Base-by-base conservation (phyloP, 2,888 invertebrate species). In the Piscicola geometra region DNA sequence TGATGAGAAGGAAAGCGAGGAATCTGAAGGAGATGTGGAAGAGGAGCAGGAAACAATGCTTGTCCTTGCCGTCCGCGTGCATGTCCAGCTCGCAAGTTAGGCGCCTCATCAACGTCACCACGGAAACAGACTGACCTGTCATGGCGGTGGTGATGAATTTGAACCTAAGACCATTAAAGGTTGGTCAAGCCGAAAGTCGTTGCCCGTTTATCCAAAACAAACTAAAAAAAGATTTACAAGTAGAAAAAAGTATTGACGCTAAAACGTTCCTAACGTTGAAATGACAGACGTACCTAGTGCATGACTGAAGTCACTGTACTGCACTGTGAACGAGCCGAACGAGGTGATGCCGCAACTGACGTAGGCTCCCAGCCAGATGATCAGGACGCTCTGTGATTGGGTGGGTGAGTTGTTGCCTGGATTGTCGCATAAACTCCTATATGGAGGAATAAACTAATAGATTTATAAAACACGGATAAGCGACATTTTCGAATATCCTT, bases 1-100 rank as follows among this genome's bases (percentile, higher is more conserved):
- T 79, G 41, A 84, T 79, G n/a, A 83, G 78, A 41, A 83, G 83
- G 30, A 80, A 77, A 0, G 78, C 82, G 75, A 83, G 81, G n/a
- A 83, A 79, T 25, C 80, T 76, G 77, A 81, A 81, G 64, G 80
- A 79, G 64, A 83, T 77, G 3, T 83, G 69, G 75, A 82, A 82
- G 3, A 84, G 56, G 21, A 56, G 21, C 9, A 56, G 25, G 3
- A 56, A n/a, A 25, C 5, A 18, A 5, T 3, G n/a, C 25, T 25
- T 25, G 3, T 56, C 12, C 60, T 56, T 56, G 21, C 3, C 60
- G 25, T 56, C 25, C 3, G 9, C n/a, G 60, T 56, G n/a, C 3
- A 3, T 56, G 21, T 56, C 60, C 25, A n/a, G 3, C 25, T 56
- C 60, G 12, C 9, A 3, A 15, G 25, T 5, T n/a, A 56, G 60